phyloP scores from a whole-genome alignment of 2,113 vertebrate genomes.

The Ochotona curzoniae region DNA sequence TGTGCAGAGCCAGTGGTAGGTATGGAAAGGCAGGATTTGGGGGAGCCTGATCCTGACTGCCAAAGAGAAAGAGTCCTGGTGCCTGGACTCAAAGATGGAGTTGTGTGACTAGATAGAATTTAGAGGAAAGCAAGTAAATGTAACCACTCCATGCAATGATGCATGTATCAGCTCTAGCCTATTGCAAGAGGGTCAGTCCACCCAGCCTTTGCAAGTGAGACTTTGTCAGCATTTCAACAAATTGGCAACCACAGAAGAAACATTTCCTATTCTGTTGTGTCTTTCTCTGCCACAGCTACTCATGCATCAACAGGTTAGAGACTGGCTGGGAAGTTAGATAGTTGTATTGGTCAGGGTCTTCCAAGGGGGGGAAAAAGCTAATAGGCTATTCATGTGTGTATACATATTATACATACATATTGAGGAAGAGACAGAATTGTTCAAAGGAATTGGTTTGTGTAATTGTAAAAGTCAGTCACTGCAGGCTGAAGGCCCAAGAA shows the following conservation, averaged over 20 bases:
- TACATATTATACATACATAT: not conserved
- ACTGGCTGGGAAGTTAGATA: not conserved
- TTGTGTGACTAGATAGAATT: not conserved
- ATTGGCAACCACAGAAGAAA: not conserved
- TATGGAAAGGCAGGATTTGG: not conserved
- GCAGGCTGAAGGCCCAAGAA: not conserved
- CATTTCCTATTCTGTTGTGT: not conserved
- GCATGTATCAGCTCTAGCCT: not conserved
- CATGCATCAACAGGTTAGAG: not conserved
- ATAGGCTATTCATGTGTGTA: not conserved
- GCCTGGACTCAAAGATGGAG: not conserved
- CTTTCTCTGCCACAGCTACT: rapidly evolving
- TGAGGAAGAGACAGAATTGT: not conserved
- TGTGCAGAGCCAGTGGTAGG: not conserved
- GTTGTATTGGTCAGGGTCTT: not conserved
- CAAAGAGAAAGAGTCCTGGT: not conserved
- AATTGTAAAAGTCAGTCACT: not conserved
- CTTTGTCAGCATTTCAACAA: too few relatives aligned
- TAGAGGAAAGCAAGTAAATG: not conserved
- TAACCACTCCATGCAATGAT: not conserved
- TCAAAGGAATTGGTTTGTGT: constrained; percentile 6
- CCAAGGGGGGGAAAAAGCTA: not conserved
- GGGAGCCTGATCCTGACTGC: not conserved
- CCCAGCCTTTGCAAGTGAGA: not conserved
- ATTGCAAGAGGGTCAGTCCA: not conserved